Conservation (phyloP, 2,113 vertebrate species). For the Perca schrenkii region DNA sequence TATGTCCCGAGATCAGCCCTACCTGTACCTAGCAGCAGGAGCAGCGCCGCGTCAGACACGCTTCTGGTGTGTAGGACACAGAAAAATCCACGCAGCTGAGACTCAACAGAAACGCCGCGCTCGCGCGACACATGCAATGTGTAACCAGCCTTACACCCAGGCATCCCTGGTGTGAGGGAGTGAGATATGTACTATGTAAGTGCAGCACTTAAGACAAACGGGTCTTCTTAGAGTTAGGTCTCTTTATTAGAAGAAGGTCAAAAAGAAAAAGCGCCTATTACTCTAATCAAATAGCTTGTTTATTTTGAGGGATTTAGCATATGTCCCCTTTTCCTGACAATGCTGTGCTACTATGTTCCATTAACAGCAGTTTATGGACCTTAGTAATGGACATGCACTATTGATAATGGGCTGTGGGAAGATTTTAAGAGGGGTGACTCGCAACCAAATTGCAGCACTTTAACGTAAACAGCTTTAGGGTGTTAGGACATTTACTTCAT, state of each 20-base stretch:
- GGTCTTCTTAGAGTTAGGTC: background rate
- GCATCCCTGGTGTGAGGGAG: background rate
- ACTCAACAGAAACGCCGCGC: no score
- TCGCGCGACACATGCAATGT: no score
- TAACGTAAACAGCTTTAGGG: background rate
- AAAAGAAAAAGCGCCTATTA: slow-evolving; percentile 10
- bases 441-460: background rate
- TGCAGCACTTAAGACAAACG: background rate
- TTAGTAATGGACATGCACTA: slow-evolving; percentile 43
- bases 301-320: slow-evolving; percentile 12
- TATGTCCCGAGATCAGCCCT: no score
- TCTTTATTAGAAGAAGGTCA: background rate
- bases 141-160: background rate
- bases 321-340: background rate
- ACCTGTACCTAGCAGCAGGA: no score
- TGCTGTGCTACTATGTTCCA: slow-evolving; percentile 27
- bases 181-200: background rate
- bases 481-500: background rate
- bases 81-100: no score
- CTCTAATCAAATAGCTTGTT: slow-evolving; percentile 1
- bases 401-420: slow-evolving; percentile 38
- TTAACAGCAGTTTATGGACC: slow-evolving; percentile 59
- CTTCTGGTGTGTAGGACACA: no score
- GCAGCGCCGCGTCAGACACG: no score
- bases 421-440: slow-evolving; percentile 34